Evolutionary conservation across 2,888 invertebrate species (phyloP).

Genomic region (Tenthredo scrophulariae): DNA sequence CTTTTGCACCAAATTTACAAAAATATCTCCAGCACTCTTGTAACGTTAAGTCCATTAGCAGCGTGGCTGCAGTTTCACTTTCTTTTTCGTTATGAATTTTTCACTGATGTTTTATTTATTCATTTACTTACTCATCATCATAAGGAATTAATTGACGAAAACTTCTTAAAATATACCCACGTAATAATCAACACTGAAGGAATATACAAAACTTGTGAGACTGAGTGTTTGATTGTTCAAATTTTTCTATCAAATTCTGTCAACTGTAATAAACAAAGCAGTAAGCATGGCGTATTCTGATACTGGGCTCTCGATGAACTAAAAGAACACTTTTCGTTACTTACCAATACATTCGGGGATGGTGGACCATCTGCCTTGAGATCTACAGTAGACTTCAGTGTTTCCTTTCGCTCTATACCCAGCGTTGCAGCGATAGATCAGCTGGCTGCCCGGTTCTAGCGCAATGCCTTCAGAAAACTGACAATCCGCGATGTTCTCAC

Average conservation of each 20-base stretch:
- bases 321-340: constrained; percentile 12
- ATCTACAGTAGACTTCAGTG: constrained; percentile 11
- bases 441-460: neutral
- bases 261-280: neutral
- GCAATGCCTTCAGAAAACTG: neutral
- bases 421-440: constrained; percentile 3
- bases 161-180: no score
- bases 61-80: no score
- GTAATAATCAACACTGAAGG: no score
- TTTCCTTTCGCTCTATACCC: constrained; percentile 7
- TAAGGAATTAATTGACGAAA: no score
- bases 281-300: neutral
- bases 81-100: no score
- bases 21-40: no score
- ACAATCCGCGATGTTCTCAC: constrained; percentile 15
- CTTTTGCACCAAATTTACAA: no score
- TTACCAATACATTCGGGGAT: constrained; percentile 69
- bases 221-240: no score
- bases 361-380: constrained; percentile 66
- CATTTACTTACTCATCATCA: no score
- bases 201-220: no score
- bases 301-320: neutral
- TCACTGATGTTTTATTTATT: no score
- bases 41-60: no score
- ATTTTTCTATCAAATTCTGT: neutral